These are phyloP conservation scores for Denticeps clupeoides DNA, from an alignment of 2,797 vertebrate genomes.

Conservation along the genomic window DNA sequence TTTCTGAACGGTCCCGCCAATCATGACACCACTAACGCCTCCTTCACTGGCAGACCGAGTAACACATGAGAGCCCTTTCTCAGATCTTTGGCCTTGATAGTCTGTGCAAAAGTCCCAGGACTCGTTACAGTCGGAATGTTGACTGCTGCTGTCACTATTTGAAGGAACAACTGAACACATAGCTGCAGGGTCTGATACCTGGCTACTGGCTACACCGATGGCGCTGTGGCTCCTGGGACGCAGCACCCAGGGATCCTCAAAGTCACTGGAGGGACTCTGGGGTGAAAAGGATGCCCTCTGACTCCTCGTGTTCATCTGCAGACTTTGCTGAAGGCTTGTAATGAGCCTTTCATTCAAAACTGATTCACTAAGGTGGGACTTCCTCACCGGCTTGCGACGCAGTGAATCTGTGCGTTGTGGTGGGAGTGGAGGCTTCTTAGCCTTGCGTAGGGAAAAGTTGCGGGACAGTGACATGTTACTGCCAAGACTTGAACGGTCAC, in stretches of 20 bases:
- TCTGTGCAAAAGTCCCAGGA: constrained; percentile 58
- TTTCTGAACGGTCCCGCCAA: background rate
- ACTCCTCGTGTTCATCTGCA: constrained; percentile 49
- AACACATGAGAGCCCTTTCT: constrained; percentile 36
- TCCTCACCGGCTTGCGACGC: constrained; percentile 53
- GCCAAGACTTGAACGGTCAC: constrained; percentile 34
- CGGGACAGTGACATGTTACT: constrained; percentile 57
- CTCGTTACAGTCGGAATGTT: constrained; percentile 54
- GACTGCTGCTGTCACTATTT: constrained; percentile 66
- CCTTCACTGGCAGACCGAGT: constrained; percentile 19
- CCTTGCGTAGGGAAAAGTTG: constrained; percentile 81
- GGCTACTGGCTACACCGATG: constrained; percentile 59
- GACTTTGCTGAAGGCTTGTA: constrained; percentile 61
- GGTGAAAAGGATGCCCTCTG: constrained; percentile 44
- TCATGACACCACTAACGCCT: background rate
- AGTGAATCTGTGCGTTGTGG: constrained; percentile 81
- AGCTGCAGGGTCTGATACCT: constrained; percentile 59
- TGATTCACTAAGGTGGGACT: constrained; percentile 48
- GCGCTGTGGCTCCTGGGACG: constrained; percentile 62
- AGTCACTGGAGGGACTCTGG: constrained; percentile 56
- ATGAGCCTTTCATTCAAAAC: constrained; percentile 64
- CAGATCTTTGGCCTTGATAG: constrained; percentile 31
- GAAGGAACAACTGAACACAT: constrained; percentile 53
- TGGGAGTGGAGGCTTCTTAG: constrained; percentile 77
- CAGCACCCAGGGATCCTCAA: constrained; percentile 79